These are phyloP conservation scores for Protodeltote pygarga DNA, from an alignment of 2,888 invertebrate species.

Conservation along the genomic window DNA sequence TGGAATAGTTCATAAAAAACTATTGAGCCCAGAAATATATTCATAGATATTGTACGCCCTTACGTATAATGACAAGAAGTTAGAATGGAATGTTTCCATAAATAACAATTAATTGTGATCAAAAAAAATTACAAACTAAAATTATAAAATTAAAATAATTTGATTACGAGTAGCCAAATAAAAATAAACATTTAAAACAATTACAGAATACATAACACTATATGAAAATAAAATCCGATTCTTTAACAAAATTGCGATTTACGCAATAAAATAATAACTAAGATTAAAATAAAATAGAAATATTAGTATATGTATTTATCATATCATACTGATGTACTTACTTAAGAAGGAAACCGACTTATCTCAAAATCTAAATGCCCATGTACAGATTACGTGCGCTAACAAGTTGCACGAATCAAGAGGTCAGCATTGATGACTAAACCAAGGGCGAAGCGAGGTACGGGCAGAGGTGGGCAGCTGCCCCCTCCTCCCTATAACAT, in stretches of 20 bases:
- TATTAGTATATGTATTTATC: constrained; percentile 14
- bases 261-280: constrained; percentile 20
- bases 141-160: constrained; percentile 6
- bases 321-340: constrained; percentile 9
- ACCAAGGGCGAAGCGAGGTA: too few species aligned
- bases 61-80: too few species aligned
- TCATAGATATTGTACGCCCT: too few species aligned
- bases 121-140: constrained; percentile 3
- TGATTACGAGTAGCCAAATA: constrained; percentile 3
- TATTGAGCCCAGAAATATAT: too few species aligned
- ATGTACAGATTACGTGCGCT: too few species aligned
- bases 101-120: background rate
- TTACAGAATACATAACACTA: constrained; percentile 16
- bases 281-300: constrained; percentile 11
- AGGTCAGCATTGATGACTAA: too few species aligned
- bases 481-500: too few species aligned
- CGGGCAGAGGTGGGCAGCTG: too few species aligned
- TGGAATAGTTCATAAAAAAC: too few species aligned
- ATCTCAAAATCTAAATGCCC: too few species aligned
- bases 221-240: constrained; percentile 17
- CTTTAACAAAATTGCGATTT: too few species aligned
- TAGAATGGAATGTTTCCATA: constrained; percentile 30
- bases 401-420: background rate
- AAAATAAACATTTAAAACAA: constrained; percentile 8
- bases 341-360: background rate